Base-by-base conservation (phyloP, 2,797 vertebrate genomes). In the Sebastes miniatus region DNA sequence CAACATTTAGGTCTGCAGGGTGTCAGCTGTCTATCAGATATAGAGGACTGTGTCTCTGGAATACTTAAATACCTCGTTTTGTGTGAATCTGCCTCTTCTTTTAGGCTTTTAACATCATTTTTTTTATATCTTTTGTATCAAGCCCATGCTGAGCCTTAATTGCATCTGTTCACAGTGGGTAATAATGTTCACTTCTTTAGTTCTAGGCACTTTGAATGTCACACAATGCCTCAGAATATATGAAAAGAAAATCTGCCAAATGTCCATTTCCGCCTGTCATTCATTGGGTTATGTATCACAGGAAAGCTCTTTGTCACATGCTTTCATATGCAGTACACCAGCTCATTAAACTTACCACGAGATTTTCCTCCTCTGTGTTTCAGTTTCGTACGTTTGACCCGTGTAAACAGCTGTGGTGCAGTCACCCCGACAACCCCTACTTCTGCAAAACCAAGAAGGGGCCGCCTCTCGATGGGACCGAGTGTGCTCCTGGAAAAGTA, bases 361-460 rank as follows among this genome's bases (percentile, higher is more conserved):
- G 0, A 56, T 4, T 24, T 71, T 36, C 36, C 9, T 77, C 3
- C 36, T 39, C 50, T 87, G 8, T 83, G 3, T 95, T 96, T 47
- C 90, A 99, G 99, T 99, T 99, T 85, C 97, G 98, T 31, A 99
- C 99, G 1, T 99, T 99, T 31, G 98, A 99, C 92, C 99, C 99
- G 0, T 99, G 99, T 79, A 99, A 99, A 80, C 99, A 99, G 91
- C 90, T 99, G 62, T 99, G 99, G 99, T 99, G 99, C 87, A 99
- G 98, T 86, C 99, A 99, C 86, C 97, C 99, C 0, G 99, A 99
- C 83, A 99, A 99, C 89, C 98, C 98, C 0, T 99, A 98, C 83
- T 99, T 99, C 93, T 99, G 99, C 90, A 99, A 99, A 90, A 99
- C 99, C 29, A 99, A 99, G 93, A 99, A 99, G 24, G 98, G 98